Conservation (phyloP, 2,888 invertebrate genomes). For the Tachina fera region DNA sequence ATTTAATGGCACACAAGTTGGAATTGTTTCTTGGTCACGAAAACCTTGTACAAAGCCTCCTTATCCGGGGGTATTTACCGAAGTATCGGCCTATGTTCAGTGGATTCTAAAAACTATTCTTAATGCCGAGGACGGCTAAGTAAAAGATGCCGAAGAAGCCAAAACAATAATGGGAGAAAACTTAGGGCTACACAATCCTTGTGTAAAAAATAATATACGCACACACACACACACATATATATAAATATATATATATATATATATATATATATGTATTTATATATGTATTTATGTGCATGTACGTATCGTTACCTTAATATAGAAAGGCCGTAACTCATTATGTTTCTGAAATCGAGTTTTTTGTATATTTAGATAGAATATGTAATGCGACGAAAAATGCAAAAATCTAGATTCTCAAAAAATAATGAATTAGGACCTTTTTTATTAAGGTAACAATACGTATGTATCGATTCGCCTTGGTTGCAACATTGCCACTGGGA, state of each 20-base stretch:
- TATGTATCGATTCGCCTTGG: no score
- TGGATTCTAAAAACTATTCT: constrained; percentile 79
- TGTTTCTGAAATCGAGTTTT: no score
- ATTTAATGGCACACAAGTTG: constrained; percentile 80
- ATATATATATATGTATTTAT: background rate
- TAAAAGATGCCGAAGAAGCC: constrained; percentile 54
- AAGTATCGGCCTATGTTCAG: constrained; percentile 81
- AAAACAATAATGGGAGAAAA: constrained; percentile 74
- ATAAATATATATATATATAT: background rate
- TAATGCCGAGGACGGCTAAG: constrained; percentile 66
- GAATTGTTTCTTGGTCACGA: constrained; percentile 83
- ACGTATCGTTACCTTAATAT: no score
- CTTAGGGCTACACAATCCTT: constrained; percentile 56
- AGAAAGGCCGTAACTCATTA: no score
- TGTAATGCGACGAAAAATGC: no score
- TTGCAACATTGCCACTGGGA: background rate
- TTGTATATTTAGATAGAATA: no score
- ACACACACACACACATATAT: background rate
- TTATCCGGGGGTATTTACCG: constrained; percentile 83
- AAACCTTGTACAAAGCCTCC: constrained; percentile 83
- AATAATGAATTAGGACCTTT: no score
- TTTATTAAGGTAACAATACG: no score
- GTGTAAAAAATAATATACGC: constrained; percentile 18
- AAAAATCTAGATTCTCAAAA: no score
- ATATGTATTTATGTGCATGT: no score